Evolutionary conservation across 1,140 invertebrate species (phyloP), one percentile per base, ranked within the genome.

Genomic region (Drosophila lowei): DNA sequence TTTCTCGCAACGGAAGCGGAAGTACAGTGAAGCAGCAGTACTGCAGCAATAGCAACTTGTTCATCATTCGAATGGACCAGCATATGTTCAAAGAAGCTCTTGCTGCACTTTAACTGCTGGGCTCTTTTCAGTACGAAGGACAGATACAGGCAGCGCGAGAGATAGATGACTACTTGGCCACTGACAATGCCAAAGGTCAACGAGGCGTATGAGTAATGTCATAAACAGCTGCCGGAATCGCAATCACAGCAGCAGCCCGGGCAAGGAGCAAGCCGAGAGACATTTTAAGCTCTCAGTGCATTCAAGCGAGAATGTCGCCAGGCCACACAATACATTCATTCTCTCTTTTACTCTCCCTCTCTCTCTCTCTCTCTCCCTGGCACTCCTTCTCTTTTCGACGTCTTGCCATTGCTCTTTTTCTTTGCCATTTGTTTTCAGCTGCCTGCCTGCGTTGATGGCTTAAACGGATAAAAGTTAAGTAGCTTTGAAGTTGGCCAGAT

Each of bases 391-490:
- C 54, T 53, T 55, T 23, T 46, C 43, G 41, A 67, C 70, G 52
- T 60, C 76, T 57, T 64, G 21, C 34, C 74, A 83, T 78, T 68
- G 30, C 62, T 72, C 77, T 79, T 74, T 67, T 73, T 60, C 62
- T 80, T 74, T 66, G 7, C 72, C 81, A 86, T 84, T 84, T 86
- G 77, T 81, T 86, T 76, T 72, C 61, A 56, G 55, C 76, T 74
- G 73, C 64, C 52, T 61, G 52, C 53, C 72, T 86, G 66, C 61
- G 81, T 66, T 86, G 81, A 86, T 81, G 81, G 81, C 81, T 85
- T 85, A 86, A 85, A 85, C 74, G 81, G 81, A 85, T 85, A 85
- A 85, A 77, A 86, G 83, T 88, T 86, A 86, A 86, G 81, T 78
- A 76, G 83, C 81, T 86, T 86, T 86, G 83, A 86, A 86, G 81